Conservation (phyloP, 2,888 invertebrate species). For the Chrysolina haemoptera region DNA sequence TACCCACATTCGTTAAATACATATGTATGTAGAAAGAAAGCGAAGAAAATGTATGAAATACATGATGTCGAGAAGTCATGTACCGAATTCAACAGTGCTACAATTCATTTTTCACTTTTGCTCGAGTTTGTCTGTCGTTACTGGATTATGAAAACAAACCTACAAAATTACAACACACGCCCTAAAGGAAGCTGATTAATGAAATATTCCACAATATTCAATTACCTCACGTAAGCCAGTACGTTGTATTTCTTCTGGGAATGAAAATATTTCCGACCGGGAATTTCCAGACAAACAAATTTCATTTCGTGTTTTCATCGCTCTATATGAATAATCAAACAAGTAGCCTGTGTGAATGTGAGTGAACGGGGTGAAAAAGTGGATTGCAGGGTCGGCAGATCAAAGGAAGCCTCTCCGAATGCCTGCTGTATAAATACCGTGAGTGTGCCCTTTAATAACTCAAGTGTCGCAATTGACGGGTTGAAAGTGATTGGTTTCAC, state of each 20-base stretch:
- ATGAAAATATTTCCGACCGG: not conserved
- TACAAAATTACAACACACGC: too few relatives aligned
- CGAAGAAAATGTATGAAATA: too few relatives aligned
- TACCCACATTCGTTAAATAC: too few relatives aligned
- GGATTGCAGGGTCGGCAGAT: slow-evolving; percentile 5
- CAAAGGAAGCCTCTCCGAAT: slow-evolving; percentile 9
- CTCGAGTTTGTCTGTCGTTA: too few relatives aligned
- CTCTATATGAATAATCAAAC: slow-evolving; percentile 6
- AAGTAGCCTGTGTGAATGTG: slow-evolving; percentile 6
- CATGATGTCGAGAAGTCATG: too few relatives aligned
- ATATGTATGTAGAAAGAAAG: too few relatives aligned
- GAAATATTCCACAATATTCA: slow-evolving; percentile 2
- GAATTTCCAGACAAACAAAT: slow-evolving; percentile 15
- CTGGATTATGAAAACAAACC: too few relatives aligned
- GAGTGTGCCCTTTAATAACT: slow-evolving; percentile 8
- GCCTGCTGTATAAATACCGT: not conserved
- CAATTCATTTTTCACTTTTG: too few relatives aligned
- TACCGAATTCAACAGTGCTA: too few relatives aligned
- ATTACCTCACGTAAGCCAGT: slow-evolving; percentile 4
- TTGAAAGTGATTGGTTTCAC: slow-evolving; percentile 9
- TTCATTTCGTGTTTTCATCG: not conserved
- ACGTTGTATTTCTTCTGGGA: not conserved
- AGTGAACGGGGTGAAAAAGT: not conserved
- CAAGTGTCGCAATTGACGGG: slow-evolving; percentile 19
- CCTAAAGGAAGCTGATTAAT: not conserved